Base-by-base conservation (phyloP, 1,140 invertebrate genomes). In the Dendroctonus valens region DNA sequence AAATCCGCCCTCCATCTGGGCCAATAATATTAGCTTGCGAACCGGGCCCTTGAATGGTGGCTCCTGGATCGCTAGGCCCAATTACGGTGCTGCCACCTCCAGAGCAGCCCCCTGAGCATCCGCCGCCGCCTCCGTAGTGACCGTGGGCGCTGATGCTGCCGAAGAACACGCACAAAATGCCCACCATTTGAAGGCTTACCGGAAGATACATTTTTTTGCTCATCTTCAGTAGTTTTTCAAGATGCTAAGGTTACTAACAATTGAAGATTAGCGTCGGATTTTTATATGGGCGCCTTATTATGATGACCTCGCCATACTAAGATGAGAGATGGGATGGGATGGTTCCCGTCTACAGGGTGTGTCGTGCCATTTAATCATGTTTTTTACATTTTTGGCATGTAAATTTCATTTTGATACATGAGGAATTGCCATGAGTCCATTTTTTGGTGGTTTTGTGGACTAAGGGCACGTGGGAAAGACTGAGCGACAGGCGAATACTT, bases 11-110 rank as follows among this genome's bases (percentile, higher is more conserved):
- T 39, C 73, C 73, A 62, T 72, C 73, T 38, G 73, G 70, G 0
- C 73, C 73, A 9, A 67, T 42, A 1, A 73, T 6, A 9, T 66
- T 57, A 11, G 70, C 63, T 40, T 70, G 52, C 8, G 69, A 62
- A 38, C 69, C 70, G 40, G 73, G 73, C 9, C 71, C 73, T 62
- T 69, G 66, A 7, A 74, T 54, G 14, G 70, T 67, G 8, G 68
- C 72, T 38, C 73, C 75, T 48, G 70, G 73, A 26, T 65, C 67
- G 39, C 54, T 66, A 11, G 75, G 74, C 12, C 74, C 75, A 12
- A 73, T 70, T 8, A 76, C 39, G 12, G 65, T 64, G 41, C 49
- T 44, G 50, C 51, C 42, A 26, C 64, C 59, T 60, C 52, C 50
- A 39, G 53, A 38, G 46, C 14, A 49, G 12, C 64, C 59, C 52